Evolutionary conservation across 30 jellyfish, hydroid and myxozoan species (phyloP).

Genomic region (Nemopilema nomurai): DNA sequence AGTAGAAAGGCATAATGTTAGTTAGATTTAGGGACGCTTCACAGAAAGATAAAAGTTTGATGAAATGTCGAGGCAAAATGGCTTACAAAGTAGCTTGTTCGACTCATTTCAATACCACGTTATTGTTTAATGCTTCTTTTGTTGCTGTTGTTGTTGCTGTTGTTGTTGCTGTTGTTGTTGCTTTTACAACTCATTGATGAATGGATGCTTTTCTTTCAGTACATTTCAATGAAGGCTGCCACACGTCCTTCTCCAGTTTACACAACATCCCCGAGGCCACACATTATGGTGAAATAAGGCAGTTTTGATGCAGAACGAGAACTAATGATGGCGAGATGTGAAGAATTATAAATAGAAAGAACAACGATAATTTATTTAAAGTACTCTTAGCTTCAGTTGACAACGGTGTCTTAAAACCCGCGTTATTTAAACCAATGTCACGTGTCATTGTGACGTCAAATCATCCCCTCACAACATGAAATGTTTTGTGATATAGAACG

Average conservation of each 20-base stretch:
- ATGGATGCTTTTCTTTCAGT: constrained; percentile 8
- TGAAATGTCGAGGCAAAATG: too few relatives aligned
- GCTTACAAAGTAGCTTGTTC: too few relatives aligned
- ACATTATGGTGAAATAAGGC: neutral
- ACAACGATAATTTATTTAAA: neutral
- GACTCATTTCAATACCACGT: too few relatives aligned
- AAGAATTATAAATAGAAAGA: neutral
- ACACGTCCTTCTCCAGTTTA: constrained; percentile 43
- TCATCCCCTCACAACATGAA: neutral
- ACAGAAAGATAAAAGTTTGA: too few relatives aligned
- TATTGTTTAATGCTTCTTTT: too few relatives aligned
- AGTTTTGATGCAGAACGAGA: neutral
- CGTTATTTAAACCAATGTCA: neutral
- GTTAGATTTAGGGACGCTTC: too few relatives aligned
- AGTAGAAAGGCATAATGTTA: too few relatives aligned
- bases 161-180: too few relatives aligned
- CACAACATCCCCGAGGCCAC: constrained; percentile 24
- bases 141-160: too few relatives aligned
- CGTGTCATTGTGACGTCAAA: neutral
- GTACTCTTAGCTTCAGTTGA: neutral
- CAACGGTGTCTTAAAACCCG: neutral
- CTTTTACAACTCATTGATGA: neutral
- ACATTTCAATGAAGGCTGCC: constrained; percentile 59
- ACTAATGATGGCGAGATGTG: neutral
- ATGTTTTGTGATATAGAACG: neutral